phyloP scores from a whole-genome alignment of 1,140 invertebrate genomes.

The Archegozetes longisetosus region DNA sequence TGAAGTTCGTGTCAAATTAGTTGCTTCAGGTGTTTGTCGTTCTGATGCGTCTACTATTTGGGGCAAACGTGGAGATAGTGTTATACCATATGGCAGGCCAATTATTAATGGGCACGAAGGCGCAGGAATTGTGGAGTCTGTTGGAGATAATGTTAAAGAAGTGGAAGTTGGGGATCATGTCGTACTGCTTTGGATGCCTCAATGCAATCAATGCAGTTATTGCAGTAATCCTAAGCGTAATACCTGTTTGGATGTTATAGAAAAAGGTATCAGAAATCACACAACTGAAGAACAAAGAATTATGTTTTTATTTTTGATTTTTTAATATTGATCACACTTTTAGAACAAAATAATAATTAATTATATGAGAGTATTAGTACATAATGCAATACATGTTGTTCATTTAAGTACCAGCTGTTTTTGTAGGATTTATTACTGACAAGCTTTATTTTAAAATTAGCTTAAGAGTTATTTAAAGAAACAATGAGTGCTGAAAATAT shows the following conservation, averaged over 20 bases:
- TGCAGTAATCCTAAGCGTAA: constrained; percentile 89
- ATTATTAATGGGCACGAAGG: constrained; percentile 85
- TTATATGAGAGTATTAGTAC: too few relatives aligned
- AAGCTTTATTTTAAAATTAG: too few relatives aligned
- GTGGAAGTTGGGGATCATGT: constrained; percentile 84
- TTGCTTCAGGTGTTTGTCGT: constrained; percentile 19
- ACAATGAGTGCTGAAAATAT: too few relatives aligned
- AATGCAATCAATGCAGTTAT: constrained; percentile 88
- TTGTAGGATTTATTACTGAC: too few relatives aligned
- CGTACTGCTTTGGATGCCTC: constrained; percentile 81
- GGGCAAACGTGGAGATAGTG: neutral
- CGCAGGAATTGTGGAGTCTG: constrained; percentile 83
- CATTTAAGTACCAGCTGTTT: too few relatives aligned
- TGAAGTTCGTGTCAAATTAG: constrained; percentile 29
- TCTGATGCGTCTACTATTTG: constrained; percentile 14
- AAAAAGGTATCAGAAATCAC: too few relatives aligned
- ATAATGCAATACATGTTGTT: too few relatives aligned
- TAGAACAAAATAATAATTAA: too few relatives aligned
- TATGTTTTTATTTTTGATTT: too few relatives aligned
- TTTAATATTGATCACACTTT: too few relatives aligned
- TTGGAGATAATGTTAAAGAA: constrained; percentile 72
- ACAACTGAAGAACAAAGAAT: too few relatives aligned
- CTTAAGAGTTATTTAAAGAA: too few relatives aligned
- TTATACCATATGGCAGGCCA: constrained; percentile 45
- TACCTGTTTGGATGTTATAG: constrained; percentile 43